Evolutionary conservation across 2,113 vertebrate species (phyloP).

Genomic region (Lates calcarifer): DNA sequence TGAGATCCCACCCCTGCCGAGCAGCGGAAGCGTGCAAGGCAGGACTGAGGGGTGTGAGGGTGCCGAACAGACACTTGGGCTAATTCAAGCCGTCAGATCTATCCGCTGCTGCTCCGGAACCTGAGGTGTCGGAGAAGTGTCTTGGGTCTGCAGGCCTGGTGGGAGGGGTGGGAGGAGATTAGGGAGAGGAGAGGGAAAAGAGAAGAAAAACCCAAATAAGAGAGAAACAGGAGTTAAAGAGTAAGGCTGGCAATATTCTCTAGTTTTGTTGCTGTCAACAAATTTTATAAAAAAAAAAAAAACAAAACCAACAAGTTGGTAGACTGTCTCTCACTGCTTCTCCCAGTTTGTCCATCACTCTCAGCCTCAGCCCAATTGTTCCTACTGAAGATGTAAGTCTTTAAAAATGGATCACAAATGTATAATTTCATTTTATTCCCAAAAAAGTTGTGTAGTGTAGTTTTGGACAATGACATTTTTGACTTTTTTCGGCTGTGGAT

Average conservation of each 20-base stretch:
- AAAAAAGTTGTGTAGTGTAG: neutral
- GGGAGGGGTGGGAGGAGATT: slow-evolving; percentile 7
- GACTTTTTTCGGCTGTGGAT: neutral
- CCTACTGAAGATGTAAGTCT: neutral
- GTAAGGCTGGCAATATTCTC: neutral
- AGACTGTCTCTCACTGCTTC: neutral
- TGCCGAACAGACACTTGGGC: slow-evolving; percentile 74
- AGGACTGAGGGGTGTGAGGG: slow-evolving; percentile 74
- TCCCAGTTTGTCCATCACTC: neutral
- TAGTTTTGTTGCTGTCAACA: neutral
- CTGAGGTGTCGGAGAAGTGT: slow-evolving; percentile 79
- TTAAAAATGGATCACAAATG: neutral
- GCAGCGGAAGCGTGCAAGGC: slow-evolving; percentile 73
- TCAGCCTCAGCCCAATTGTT: neutral
- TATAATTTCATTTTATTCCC: neutral
- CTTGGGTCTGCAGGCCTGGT: slow-evolving; percentile 61
- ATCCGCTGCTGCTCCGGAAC: slow-evolving; percentile 67
- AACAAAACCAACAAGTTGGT: neutral
- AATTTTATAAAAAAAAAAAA: neutral
- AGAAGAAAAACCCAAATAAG: neutral
- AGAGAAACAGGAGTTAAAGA: neutral
- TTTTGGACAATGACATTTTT: neutral
- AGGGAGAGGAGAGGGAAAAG: neutral
- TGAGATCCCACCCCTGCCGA: slow-evolving; percentile 52
- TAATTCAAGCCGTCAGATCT: slow-evolving; percentile 81